These are phyloP conservation scores for Silurus meridionalis DNA, from an alignment of 2,113 vertebrate genomes.

Conservation along the genomic window DNA sequence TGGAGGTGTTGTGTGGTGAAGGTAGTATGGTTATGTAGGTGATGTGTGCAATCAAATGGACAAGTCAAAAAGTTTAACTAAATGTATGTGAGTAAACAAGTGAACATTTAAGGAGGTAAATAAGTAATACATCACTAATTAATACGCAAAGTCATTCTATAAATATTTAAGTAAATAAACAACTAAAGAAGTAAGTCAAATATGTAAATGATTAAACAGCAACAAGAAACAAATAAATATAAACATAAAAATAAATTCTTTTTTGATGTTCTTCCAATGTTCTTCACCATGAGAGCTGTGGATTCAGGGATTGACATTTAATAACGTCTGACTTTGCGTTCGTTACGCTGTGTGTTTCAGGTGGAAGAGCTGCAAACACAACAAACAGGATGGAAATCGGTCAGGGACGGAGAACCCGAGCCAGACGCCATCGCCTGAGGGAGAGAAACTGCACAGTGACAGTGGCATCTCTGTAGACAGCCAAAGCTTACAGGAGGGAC, in stretches of 20 bases:
- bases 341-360: slow-evolving; percentile 62
- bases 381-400: slow-evolving; percentile 89
- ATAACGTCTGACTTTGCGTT: too few relatives aligned
- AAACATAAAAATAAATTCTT: too few relatives aligned
- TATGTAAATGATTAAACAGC: neutral
- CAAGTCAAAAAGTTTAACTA: too few relatives aligned
- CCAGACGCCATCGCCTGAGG: slow-evolving; percentile 89
- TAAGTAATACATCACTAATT: too few relatives aligned
- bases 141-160: too few relatives aligned
- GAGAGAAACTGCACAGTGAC: slow-evolving; percentile 97
- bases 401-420: slow-evolving; percentile 82
- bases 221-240: too few relatives aligned
- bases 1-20: neutral
- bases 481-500: slow-evolving; percentile 90
- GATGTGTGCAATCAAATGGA: neutral
- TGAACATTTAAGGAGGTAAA: too few relatives aligned
- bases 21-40: too few relatives aligned
- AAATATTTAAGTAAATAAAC: neutral
- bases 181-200: neutral
- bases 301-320: too few relatives aligned
- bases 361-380: slow-evolving; percentile 97
- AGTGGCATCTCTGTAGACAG: slow-evolving; percentile 96
- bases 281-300: neutral
- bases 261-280: too few relatives aligned
- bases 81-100: too few relatives aligned